Evolutionary conservation across 2,888 invertebrate genomes (phyloP).

Genomic region (Oxycera nigricornis): DNA sequence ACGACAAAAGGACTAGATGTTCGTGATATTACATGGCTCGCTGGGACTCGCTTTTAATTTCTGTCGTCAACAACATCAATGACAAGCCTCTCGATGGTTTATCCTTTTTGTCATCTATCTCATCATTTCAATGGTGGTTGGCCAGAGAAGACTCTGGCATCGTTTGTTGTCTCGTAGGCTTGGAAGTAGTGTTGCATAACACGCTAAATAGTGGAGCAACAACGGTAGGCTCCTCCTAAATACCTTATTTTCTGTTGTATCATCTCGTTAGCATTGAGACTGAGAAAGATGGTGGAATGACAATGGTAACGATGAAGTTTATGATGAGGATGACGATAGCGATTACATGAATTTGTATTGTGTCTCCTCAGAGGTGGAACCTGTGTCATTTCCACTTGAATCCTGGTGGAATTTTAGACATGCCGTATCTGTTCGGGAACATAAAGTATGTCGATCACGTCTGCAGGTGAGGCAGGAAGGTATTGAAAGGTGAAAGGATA

Average conservation of each 20-base stretch:
- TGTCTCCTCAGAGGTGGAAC: neutral
- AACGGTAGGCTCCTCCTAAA: neutral
- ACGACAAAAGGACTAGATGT: conserved; percentile 12
- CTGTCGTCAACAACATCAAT: neutral
- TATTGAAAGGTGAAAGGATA: neutral
- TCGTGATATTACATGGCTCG: neutral
- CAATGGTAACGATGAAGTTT: conserved; percentile 13
- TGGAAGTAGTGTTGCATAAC: neutral
- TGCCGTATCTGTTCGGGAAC: neutral
- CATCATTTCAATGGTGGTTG: neutral
- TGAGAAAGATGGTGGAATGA: neutral
- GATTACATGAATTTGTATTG: conserved; percentile 17
- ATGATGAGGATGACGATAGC: conserved; percentile 15
- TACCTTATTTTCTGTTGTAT: neutral
- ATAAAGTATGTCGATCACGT: neutral
- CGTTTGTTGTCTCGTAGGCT: neutral
- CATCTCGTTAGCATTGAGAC: neutral
- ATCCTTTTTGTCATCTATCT: neutral
- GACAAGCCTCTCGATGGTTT: neutral
- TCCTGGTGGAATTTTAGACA: neutral
- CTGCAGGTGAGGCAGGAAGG: neutral
- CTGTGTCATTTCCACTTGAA: neutral
- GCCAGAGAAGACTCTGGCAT: neutral
- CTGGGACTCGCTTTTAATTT: conserved; percentile 5
- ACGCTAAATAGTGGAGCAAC: neutral